Evolutionary conservation across 2,888 invertebrate genomes (phyloP).

Genomic region (Agrilus biguttatus): DNA sequence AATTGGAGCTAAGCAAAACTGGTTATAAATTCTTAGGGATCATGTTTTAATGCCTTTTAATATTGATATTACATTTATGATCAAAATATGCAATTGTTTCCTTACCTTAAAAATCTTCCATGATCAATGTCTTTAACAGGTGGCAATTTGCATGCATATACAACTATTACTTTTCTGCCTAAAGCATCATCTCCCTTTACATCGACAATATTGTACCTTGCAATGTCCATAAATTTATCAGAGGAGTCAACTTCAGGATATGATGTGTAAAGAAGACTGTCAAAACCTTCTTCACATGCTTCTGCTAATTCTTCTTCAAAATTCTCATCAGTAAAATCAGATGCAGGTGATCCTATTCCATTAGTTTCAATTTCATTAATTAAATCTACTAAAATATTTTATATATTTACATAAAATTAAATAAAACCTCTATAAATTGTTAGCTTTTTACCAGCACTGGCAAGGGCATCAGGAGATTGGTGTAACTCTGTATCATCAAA

Average conservation of each 20-base stretch:
- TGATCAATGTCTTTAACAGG: constrained; percentile 33
- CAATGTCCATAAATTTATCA: constrained; percentile 41
- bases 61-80: no score
- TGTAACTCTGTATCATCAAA: constrained; percentile 90
- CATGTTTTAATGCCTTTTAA: no score
- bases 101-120: constrained; percentile 54
- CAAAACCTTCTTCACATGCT: constrained; percentile 32
- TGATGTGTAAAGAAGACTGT: constrained; percentile 25
- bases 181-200: constrained; percentile 71
- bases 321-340: constrained; percentile 83
- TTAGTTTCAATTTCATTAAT: constrained; percentile 28
- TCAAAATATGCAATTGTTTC: background rate
- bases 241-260: constrained; percentile 44
- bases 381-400: constrained; percentile 19
- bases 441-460: constrained; percentile 48
- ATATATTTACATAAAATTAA: background rate
- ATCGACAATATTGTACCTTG: constrained; percentile 64
- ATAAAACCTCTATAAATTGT: background rate
- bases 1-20: no score
- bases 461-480: constrained; percentile 41
- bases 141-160: constrained; percentile 78
- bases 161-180: constrained; percentile 89
- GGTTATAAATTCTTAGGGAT: no score
- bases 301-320: constrained; percentile 76
- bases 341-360: constrained; percentile 51